Conservation (phyloP, 1,140 invertebrate genomes). For the Thereuonema tuberculata region DNA sequence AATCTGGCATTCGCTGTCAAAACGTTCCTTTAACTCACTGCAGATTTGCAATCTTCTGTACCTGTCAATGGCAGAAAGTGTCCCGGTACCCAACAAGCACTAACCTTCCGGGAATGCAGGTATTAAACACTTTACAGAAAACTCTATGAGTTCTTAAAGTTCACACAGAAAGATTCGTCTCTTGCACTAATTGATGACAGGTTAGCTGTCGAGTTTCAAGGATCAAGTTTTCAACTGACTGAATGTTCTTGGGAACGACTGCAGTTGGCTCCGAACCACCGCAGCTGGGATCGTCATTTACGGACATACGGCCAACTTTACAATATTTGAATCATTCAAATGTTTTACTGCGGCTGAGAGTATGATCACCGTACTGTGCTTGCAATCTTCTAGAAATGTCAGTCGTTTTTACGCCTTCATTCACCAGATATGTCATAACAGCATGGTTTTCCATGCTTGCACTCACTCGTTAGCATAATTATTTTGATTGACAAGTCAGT, state of each 20-base stretch:
- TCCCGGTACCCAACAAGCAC: background rate
- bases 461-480: too few species aligned
- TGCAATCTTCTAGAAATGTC: background rate
- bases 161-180: too few species aligned
- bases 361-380: background rate
- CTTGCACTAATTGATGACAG: background rate
- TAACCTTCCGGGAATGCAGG: background rate
- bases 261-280: background rate
- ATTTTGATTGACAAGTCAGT: too few species aligned
- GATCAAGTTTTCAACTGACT: background rate
- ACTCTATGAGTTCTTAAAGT: too few species aligned
- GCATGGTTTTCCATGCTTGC: background rate
- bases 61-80: too few species aligned
- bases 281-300: background rate
- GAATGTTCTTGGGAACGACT: background rate
- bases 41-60: too few species aligned
- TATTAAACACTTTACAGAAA: too few species aligned
- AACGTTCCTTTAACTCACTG: too few species aligned
- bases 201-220: background rate
- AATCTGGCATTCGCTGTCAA: too few species aligned
- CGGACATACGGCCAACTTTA: background rate
- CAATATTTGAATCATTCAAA: background rate
- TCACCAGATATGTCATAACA: background rate
- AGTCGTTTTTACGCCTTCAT: background rate
- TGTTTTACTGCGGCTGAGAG: background rate